Conservation (phyloP, 1,140 invertebrate species). For the Phocides pigmalion region DNA sequence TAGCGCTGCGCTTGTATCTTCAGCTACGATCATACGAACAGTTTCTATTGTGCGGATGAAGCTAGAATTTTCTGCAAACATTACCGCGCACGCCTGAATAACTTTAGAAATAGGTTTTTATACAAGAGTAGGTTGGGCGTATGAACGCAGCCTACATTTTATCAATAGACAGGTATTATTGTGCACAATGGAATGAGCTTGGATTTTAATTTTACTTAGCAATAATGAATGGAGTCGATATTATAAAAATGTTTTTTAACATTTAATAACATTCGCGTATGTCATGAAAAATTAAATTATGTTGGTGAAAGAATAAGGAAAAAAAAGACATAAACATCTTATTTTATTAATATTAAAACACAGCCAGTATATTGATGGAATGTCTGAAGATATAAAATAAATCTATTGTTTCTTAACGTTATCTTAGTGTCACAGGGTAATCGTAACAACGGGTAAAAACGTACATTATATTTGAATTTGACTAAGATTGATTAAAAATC, state of each 20-base stretch:
- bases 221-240: neutral
- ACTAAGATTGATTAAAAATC: too few species aligned
- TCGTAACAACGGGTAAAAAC: too few species aligned
- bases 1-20: constrained; percentile 29
- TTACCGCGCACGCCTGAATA: constrained; percentile 30
- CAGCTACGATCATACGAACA: constrained; percentile 28
- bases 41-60: constrained; percentile 27
- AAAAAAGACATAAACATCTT: too few species aligned
- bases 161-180: constrained; percentile 30
- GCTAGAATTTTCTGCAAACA: constrained; percentile 32
- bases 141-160: constrained; percentile 34
- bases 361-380: too few species aligned
- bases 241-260: neutral
- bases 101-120: constrained; percentile 35
- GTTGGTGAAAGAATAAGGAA: too few species aligned
- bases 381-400: too few species aligned
- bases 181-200: constrained; percentile 9
- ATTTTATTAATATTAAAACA: too few species aligned
- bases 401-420: too few species aligned
- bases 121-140: constrained; percentile 19
- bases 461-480: too few species aligned
- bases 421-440: too few species aligned
- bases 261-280: too few species aligned
- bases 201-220: constrained; percentile 27
- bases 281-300: too few species aligned